Conservation (phyloP, 2,113 vertebrate genomes). For the Hyperopisus bebe region DNA sequence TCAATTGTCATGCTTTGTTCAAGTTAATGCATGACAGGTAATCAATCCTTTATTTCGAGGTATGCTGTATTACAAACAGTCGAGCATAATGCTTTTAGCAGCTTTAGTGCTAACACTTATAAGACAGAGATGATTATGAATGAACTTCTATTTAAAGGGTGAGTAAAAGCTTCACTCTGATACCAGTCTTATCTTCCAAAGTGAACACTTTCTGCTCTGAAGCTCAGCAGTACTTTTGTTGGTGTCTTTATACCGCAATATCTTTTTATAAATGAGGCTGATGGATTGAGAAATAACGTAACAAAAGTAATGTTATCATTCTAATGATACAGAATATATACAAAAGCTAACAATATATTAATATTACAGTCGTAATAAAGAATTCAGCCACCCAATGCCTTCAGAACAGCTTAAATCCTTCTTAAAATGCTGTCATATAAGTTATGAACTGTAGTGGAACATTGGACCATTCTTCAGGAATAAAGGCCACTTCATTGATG, state of each 20-base stretch:
- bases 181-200: background rate
- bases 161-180: background rate
- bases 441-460: background rate
- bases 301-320: background rate
- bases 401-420: background rate
- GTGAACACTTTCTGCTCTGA: background rate
- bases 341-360: background rate
- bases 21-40: background rate
- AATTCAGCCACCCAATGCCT: background rate
- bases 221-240: background rate
- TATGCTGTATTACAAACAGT: slow-evolving; percentile 6
- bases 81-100: background rate
- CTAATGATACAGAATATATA: background rate
- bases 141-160: background rate
- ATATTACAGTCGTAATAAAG: background rate
- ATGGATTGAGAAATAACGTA: background rate
- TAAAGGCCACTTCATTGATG: background rate
- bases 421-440: background rate
- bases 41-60: background rate
- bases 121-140: slow-evolving; percentile 10
- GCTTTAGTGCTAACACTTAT: background rate
- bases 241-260: background rate
- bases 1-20: slow-evolving; percentile 9
- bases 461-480: background rate
- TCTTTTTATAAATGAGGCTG: background rate